Conservation (phyloP, 1,140 invertebrate genomes). For the Drosophila mauritiana region DNA sequence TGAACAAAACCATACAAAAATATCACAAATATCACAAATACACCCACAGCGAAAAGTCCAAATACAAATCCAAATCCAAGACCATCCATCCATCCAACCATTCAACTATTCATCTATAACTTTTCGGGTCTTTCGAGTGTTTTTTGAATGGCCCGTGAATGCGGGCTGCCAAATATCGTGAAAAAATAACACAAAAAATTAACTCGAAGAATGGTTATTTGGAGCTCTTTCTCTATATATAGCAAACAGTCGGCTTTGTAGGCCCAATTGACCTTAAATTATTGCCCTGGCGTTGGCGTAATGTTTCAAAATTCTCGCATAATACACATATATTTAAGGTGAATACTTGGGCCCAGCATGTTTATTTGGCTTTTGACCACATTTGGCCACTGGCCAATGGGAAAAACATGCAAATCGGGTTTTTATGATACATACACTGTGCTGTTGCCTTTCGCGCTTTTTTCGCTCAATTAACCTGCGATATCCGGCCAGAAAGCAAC, state of each 20-base stretch:
- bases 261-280: constrained; percentile 57
- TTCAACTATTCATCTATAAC: too few relatives aligned
- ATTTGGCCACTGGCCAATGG: constrained; percentile 26
- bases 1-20: constrained; percentile 1
- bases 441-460: not conserved
- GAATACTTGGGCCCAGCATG: constrained; percentile 16
- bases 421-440: constrained; percentile 13
- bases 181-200: constrained; percentile 8
- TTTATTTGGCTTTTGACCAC: constrained; percentile 41
- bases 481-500: constrained; percentile 42
- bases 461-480: constrained; percentile 53
- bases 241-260: constrained; percentile 29
- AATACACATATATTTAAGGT: not conserved
- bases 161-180: constrained; percentile 27
- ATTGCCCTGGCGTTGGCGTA: constrained; percentile 44
- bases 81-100: constrained; percentile 17
- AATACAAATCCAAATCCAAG: constrained; percentile 13
- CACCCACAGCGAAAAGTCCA: constrained; percentile 23
- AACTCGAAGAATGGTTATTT: constrained; percentile 37
- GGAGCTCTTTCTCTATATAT: constrained; percentile 36
- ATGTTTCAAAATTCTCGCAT: constrained; percentile 54
- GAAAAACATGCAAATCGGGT: constrained; percentile 47
- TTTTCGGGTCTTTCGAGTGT: constrained; percentile 18
- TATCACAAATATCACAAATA: constrained; percentile 31
- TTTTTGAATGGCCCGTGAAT: constrained; percentile 24